These are phyloP conservation scores for Mesopsocus fuscifrons DNA, from an alignment of 2,888 invertebrate genomes.

Conservation along the genomic window DNA sequence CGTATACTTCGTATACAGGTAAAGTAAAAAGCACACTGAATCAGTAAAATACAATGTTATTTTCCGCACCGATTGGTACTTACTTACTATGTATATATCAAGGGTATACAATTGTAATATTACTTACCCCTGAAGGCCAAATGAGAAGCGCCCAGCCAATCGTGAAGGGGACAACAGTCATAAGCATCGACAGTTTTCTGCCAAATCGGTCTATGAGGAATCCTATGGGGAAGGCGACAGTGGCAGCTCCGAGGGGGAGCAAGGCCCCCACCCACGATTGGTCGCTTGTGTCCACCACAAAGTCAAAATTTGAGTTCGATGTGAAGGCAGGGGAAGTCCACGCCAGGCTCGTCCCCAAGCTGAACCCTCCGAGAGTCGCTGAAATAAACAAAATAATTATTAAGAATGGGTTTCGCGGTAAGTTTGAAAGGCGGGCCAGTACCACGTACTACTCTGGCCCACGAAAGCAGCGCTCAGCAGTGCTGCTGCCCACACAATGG, in stretches of 20 bases:
- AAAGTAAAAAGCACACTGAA: too few species aligned
- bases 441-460: too few species aligned
- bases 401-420: too few species aligned
- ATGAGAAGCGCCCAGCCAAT: conserved; percentile 56
- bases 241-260: conserved; percentile 52
- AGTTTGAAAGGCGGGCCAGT: too few species aligned
- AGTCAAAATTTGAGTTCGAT: conserved; percentile 19
- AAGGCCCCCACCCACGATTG: conserved; percentile 54
- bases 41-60: too few species aligned
- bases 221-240: conserved; percentile 53
- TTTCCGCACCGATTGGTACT: too few species aligned
- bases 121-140: conserved; percentile 34
- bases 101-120: too few species aligned
- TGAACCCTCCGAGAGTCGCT: conserved; percentile 61
- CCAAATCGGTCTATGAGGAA: conserved; percentile 46
- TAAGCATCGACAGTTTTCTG: conserved; percentile 47
- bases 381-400: conserved; percentile 20
- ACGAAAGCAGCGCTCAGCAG: too few species aligned
- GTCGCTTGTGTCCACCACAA: conserved; percentile 23
- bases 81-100: too few species aligned
- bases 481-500: too few species aligned
- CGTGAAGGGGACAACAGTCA: conserved; percentile 43
- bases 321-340: conserved; percentile 58
- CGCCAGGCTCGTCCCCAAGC: conserved; percentile 52
- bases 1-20: too few species aligned